phyloP scores from a whole-genome alignment of 2,888 invertebrate genomes.

The Aproaerema taeniolella region DNA sequence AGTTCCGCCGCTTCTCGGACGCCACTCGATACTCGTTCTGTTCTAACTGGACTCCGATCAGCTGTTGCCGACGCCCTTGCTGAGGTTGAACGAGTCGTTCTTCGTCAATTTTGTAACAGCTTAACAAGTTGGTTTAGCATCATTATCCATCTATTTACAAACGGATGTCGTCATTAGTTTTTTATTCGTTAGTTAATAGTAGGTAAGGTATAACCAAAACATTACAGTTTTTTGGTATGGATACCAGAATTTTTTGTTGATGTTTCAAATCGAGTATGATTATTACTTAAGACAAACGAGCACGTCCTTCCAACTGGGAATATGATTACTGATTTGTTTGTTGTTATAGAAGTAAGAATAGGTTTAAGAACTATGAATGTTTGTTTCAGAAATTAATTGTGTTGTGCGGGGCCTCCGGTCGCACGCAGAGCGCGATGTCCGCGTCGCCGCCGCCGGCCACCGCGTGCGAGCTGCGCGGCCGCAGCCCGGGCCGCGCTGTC shows the following conservation, averaged over 20 bases:
- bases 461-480: conserved; percentile 59
- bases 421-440: conserved; percentile 53
- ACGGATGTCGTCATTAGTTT: too few relatives aligned
- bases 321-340: neutral
- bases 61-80: conserved; percentile 55
- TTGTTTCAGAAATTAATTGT: conserved; percentile 58
- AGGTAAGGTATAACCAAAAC: too few relatives aligned
- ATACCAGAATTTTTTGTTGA: too few relatives aligned
- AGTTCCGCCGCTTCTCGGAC: conserved; percentile 66
- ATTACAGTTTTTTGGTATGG: too few relatives aligned
- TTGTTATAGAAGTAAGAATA: neutral
- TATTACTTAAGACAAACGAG: conserved; percentile 23
- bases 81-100: conserved; percentile 5
- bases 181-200: too few relatives aligned
- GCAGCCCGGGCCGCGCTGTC: conserved; percentile 59
- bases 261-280: too few relatives aligned
- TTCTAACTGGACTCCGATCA: conserved; percentile 73
- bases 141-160: too few relatives aligned
- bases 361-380: conserved; percentile 17
- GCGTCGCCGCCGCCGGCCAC: conserved; percentile 59
- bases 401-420: conserved; percentile 55
- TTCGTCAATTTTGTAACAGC: neutral
- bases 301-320: conserved; percentile 22
- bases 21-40: conserved; percentile 63
- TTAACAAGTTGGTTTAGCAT: conserved; percentile 1